Evolutionary conservation across 2,113 vertebrate genomes (phyloP), one percentile per base, ranked within the genome.

Genomic region (Setophaga kirtlandii): DNA sequence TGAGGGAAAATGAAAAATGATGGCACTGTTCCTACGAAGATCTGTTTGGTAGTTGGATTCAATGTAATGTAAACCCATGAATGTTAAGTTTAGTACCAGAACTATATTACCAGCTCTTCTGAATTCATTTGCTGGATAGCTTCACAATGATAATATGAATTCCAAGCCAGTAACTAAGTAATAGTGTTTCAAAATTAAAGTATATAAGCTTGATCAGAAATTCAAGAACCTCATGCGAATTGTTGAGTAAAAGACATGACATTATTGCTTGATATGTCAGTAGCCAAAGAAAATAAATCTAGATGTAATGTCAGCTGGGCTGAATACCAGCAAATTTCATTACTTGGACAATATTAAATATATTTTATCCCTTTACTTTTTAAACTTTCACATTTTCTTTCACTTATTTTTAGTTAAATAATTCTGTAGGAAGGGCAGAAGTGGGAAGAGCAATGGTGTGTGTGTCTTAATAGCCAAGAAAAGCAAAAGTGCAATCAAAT

Each of bases 401-500:
- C 62, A 15, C 91, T 96, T 91, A 73, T 67, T 94, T 96, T 97
- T 68, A 94, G 59, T 97, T 98, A 98, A 98, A 98, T 98, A 97
- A 78, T 94, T 96, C 92, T 90, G 93, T 80, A 89, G 52, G 33
- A 90, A 94, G 93, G 89, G 89, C 83, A 74, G 89, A 92, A 91
- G 27, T 50, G 60, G 83, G 89, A 95, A 78, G 87, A 83, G 50
- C 44, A 92, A 93, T 52, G 71, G 33, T 4, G 6, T 84, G 49
- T 90, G 90, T 95, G 60, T 81, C 77, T 85, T 87, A 97, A 97
- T 89, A 95, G 82, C 88, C 87, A 96, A 83, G 87, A 98, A 94
- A 95, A 97, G 91, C 93, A 96, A 97, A 98, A 98, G 98, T 98
- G 98, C 97, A 96, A 96, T 96, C 90, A 96, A 96, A 94, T 98